Evolutionary conservation across 2,888 invertebrate genomes (phyloP).

Genomic region (Pollenia labialis): DNA sequence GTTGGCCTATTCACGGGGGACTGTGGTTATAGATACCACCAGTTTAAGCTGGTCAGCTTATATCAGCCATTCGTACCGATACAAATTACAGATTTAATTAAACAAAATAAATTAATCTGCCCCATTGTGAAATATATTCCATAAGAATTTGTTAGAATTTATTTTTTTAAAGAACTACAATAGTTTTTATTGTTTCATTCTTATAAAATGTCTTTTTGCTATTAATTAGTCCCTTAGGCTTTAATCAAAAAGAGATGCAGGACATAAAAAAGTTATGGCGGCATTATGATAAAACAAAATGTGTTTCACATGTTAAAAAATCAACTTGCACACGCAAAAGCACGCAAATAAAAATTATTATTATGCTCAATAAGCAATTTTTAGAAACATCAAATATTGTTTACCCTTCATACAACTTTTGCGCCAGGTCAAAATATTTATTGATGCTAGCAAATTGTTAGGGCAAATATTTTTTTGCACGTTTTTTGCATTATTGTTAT

Average conservation of each 20-base stretch:
- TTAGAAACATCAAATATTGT: constrained; percentile 13
- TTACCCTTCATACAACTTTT: not conserved
- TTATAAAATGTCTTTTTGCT: not conserved
- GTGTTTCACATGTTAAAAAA: not conserved
- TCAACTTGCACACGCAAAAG: not conserved
- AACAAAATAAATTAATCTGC: too few species aligned
- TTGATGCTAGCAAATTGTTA: constrained; percentile 1
- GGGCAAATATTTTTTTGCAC: not conserved
- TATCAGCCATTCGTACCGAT: too few species aligned
- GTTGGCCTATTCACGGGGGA: too few species aligned
- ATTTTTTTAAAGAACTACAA: too few species aligned
- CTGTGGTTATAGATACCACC: too few species aligned
- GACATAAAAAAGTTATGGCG: constrained; percentile 1
- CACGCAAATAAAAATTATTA: not conserved
- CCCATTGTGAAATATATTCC: too few species aligned
- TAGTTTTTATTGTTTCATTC: not conserved
- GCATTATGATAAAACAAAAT: not conserved
- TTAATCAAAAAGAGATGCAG: not conserved
- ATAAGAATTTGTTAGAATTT: too few species aligned
- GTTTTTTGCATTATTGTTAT: not conserved
- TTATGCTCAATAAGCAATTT: constrained; percentile 20
- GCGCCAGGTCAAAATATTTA: constrained; percentile 6
- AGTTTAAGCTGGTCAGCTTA: too few species aligned
- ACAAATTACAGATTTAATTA: too few species aligned
- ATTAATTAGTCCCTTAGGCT: not conserved